Conservation (phyloP, 2,797 vertebrate genomes). For the Trachops cirrhosus region DNA sequence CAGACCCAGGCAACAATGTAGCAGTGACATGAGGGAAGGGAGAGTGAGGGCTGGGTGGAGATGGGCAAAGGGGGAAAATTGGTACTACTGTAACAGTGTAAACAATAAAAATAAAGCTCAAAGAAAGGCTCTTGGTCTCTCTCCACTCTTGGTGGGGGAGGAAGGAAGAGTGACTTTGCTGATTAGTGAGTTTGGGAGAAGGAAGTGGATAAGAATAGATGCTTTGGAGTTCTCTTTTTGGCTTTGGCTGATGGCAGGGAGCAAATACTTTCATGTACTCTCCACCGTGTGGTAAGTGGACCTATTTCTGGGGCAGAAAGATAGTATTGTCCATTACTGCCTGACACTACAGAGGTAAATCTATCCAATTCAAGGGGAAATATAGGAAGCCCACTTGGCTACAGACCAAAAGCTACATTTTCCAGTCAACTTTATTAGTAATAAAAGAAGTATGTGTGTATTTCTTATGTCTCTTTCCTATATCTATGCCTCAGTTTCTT, state of each 20-base stretch:
- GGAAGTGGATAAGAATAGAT: background rate
- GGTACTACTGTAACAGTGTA: background rate
- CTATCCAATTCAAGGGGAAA: background rate
- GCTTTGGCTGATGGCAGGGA: background rate
- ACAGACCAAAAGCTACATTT: background rate
- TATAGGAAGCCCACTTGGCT: background rate
- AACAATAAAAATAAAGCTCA: background rate
- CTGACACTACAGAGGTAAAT: background rate
- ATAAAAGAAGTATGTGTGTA: background rate
- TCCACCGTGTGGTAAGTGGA: background rate
- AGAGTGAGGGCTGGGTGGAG: background rate
- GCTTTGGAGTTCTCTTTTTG: slow-evolving; percentile 11
- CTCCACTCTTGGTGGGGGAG: background rate
- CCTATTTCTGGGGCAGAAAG: background rate
- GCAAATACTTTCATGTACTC: background rate
- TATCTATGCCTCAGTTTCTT: background rate
- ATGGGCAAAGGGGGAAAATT: background rate
- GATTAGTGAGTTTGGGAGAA: background rate
- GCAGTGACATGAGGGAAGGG: background rate
- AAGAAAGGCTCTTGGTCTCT: background rate
- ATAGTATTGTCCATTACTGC: background rate
- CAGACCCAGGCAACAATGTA: background rate
- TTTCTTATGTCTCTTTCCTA: background rate
- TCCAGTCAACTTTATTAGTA: background rate
- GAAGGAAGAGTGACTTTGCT: background rate